phyloP scores from a whole-genome alignment of 1,140 invertebrate genomes.

The Leptinotarsa lineolata region DNA sequence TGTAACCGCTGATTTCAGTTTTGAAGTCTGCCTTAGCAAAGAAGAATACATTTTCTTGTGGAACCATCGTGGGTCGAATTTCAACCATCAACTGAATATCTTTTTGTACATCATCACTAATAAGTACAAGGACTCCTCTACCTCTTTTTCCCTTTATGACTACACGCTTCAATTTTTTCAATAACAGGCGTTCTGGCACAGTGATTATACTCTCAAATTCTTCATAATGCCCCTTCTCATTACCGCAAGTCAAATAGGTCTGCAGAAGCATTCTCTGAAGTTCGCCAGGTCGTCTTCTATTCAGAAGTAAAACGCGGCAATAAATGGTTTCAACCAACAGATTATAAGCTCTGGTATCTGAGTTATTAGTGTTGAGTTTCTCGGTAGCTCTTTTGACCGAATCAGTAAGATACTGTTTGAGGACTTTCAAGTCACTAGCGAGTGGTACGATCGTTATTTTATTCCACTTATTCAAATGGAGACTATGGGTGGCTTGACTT shows the following conservation, averaged over 20 bases:
- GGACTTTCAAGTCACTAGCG: slow-evolving; percentile 46
- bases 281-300: slow-evolving; percentile 36
- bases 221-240: slow-evolving; percentile 15
- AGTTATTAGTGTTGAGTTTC: slow-evolving; percentile 24
- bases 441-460: slow-evolving; percentile 50
- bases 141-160: slow-evolving; percentile 38
- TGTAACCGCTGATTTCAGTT: not conserved
- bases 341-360: slow-evolving; percentile 37
- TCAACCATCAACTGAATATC: slow-evolving; percentile 25
- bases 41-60: slow-evolving; percentile 32
- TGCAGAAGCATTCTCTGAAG: slow-evolving; percentile 22
- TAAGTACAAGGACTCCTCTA: slow-evolving; percentile 31
- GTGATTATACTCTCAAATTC: slow-evolving; percentile 31
- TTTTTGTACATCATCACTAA: slow-evolving; percentile 13
- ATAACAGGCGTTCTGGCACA: slow-evolving; percentile 31
- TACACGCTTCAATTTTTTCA: too few relatives aligned
- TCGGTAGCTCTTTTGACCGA: slow-evolving; percentile 29
- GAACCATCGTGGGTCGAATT: slow-evolving; percentile 20
- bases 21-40: slow-evolving; percentile 27
- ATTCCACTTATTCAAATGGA: slow-evolving; percentile 50
- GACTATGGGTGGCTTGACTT: slow-evolving; percentile 41
- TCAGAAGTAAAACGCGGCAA: slow-evolving; percentile 35
- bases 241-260: not conserved
- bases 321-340: slow-evolving; percentile 34
- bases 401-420: slow-evolving; percentile 22